These are phyloP conservation scores for Coccyzus lansbergi DNA, from an alignment of 2,797 vertebrate species.

Conservation along the genomic window DNA sequence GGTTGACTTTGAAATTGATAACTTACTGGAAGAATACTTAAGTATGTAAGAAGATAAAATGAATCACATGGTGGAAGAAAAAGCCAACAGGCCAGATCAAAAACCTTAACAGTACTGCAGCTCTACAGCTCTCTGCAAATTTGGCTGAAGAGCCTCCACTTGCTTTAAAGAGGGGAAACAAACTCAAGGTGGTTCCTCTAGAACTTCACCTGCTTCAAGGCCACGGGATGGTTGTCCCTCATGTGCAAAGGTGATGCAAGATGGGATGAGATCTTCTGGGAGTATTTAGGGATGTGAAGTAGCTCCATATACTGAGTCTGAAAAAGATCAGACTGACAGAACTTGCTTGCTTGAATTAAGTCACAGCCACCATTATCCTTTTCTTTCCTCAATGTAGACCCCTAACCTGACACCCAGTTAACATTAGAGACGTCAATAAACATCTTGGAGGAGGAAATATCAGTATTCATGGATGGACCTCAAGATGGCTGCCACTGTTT, in stretches of 20 bases:
- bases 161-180: background rate
- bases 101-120: background rate
- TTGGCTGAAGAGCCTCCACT: background rate
- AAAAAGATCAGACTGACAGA: background rate
- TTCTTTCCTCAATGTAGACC: background rate
- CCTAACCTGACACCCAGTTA: background rate
- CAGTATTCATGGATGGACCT: conserved; percentile 14
- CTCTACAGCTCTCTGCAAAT: background rate
- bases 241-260: background rate
- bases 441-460: background rate
- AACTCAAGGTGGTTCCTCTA: background rate
- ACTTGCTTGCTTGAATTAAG: background rate
- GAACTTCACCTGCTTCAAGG: background rate
- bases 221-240: background rate
- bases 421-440: background rate
- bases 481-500: conserved; percentile 13
- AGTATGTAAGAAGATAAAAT: background rate
- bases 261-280: background rate
- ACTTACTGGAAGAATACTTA: background rate
- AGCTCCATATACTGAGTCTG: background rate
- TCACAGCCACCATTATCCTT: rapidly evolving
- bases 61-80: background rate
- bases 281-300: background rate
- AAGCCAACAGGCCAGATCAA: background rate
- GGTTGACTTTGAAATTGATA: background rate